Conservation (phyloP, 1,140 invertebrate species). For the Psilanteris sp. region DNA sequence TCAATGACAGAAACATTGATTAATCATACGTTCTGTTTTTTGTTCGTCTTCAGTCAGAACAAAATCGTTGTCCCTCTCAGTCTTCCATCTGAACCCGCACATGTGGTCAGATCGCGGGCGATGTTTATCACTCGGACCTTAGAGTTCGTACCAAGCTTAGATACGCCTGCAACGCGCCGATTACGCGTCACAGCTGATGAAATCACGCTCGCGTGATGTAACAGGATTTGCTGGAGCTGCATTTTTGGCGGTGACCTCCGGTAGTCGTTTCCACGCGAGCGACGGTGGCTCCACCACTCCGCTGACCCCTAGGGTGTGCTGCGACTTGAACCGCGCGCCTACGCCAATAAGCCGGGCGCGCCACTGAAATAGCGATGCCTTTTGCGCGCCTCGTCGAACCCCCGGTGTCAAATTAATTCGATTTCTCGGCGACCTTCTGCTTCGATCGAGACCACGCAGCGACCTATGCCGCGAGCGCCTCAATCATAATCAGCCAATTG, state of each 20-base stretch:
- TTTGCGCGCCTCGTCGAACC: slow-evolving; percentile 27
- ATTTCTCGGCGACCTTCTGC: slow-evolving; percentile 60
- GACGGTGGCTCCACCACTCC: neutral
- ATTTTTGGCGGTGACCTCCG: slow-evolving; percentile 7
- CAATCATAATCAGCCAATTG: slow-evolving; percentile 54
- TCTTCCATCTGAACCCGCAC: too few species aligned
- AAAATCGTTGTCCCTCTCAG: too few species aligned
- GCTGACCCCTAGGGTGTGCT: slow-evolving; percentile 32
- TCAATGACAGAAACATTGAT: too few species aligned
- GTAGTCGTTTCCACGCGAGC: neutral
- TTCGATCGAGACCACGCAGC: slow-evolving; percentile 52
- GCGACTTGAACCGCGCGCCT: slow-evolving; percentile 30
- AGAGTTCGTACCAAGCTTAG: slow-evolving; percentile 56
- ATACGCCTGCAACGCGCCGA: too few species aligned
- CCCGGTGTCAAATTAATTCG: slow-evolving; percentile 57
- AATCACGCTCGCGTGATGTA: slow-evolving; percentile 14
- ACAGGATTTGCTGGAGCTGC: neutral
- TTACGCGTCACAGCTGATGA: slow-evolving; percentile 40
- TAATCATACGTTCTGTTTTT: too few species aligned
- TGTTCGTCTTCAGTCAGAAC: too few species aligned
- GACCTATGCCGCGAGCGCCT: slow-evolving; percentile 44
- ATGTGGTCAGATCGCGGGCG: too few species aligned
- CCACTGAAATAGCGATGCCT: slow-evolving; percentile 8
- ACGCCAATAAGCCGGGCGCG: slow-evolving; percentile 22
- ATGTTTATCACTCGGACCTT: slow-evolving; percentile 59